These are phyloP conservation scores for Odocoileus virginianus DNA, from an alignment of 2,113 vertebrate genomes.

Conservation along the genomic window DNA sequence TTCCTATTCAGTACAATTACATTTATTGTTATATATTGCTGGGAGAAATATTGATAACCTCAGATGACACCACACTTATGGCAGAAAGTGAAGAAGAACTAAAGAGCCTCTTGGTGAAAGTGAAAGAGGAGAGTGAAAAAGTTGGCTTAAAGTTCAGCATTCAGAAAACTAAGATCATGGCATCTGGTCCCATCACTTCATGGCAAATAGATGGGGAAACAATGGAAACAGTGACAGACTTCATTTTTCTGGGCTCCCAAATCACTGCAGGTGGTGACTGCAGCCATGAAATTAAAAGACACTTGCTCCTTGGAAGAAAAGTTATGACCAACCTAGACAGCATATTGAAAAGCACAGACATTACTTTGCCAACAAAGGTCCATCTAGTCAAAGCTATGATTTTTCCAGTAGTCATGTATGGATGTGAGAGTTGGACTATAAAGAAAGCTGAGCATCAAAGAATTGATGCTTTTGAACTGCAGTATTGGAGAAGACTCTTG, in stretches of 20 bases:
- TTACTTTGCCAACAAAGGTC: not conserved
- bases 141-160: not conserved
- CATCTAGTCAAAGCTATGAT: not conserved
- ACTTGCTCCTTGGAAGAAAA: not conserved
- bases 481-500: not conserved
- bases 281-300: not conserved
- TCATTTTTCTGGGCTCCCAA: not conserved
- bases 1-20: not conserved
- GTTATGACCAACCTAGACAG: not conserved
- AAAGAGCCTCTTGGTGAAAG: not conserved
- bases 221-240: not conserved
- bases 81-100: not conserved
- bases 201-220: not conserved
- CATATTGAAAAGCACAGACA: not conserved
- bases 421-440: not conserved
- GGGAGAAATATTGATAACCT: not conserved
- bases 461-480: not conserved
- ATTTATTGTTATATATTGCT: not conserved
- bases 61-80: not conserved
- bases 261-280: not conserved
- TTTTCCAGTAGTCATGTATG: not conserved
- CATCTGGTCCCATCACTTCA: not conserved
- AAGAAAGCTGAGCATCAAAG: not conserved
- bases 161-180: not conserved
- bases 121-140: not conserved